A percentile compares a stretch with the other conserved stretches of the same genome.
Conservation (phyloP, 2,888 invertebrate species). For the Leuctra nigra region DNA sequence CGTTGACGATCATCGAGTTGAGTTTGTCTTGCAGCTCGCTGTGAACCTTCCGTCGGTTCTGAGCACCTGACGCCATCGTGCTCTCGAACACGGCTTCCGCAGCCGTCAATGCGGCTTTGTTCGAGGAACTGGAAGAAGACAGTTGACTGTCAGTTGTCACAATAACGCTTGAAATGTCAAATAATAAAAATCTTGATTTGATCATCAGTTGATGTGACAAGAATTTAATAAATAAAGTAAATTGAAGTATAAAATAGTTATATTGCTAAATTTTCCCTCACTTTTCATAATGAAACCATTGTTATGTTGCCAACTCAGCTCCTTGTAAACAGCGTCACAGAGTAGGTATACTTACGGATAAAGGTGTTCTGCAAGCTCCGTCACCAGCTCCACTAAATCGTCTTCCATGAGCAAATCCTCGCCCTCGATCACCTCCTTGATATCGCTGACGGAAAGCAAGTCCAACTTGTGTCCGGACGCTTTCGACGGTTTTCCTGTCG, state of each 20-base stretch:
- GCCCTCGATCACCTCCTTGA: constrained; percentile 54
- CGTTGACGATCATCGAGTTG: constrained; percentile 64
- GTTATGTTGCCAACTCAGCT: too few species aligned
- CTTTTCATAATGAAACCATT: too few species aligned
- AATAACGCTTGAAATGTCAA: too few species aligned
- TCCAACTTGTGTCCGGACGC: constrained; percentile 47
- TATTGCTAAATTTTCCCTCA: too few species aligned
- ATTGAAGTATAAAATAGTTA: too few species aligned
- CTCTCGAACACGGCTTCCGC: constrained; percentile 71
- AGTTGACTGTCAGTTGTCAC: too few species aligned
- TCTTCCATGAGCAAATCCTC: constrained; percentile 48
- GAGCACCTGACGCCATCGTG: constrained; percentile 62
- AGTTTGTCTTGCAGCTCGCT: constrained; percentile 77
- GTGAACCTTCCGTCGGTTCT: constrained; percentile 67
- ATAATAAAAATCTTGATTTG: neutral
- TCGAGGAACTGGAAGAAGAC: constrained; percentile 52
- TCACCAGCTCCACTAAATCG: constrained; percentile 61
- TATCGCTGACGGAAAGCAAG: constrained; percentile 58
- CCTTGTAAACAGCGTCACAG: too few species aligned
- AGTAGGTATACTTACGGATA: constrained; percentile 58
- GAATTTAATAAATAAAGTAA: too few species aligned
- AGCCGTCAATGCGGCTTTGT: constrained; percentile 56
- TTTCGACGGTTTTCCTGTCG: constrained; percentile 1
- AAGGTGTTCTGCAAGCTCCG: constrained; percentile 61
- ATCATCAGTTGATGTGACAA: too few species aligned